Percentiles rank a stretch among this genome's conserved stretches.
Evolutionary conservation across 2,888 invertebrate species (phyloP).

Genomic region (Latrodectus elegans): DNA sequence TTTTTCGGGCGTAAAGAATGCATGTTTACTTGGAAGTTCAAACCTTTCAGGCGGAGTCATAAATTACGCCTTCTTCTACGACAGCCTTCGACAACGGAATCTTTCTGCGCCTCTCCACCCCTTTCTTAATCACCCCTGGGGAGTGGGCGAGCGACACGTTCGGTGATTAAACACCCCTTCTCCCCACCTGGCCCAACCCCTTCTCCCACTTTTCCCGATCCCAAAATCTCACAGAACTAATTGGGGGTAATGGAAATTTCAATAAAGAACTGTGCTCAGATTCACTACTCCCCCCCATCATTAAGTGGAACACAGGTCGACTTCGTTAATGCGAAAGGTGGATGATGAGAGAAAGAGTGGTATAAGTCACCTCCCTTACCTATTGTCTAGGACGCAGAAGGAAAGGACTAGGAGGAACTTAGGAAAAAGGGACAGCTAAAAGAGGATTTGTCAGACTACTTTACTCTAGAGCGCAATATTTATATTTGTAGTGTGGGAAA

Average conservation of each 20-base stretch:
- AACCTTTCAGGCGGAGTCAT: constrained; percentile 21
- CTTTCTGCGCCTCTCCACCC: constrained; percentile 12
- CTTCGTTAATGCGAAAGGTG: constrained; percentile 30
- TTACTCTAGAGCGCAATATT: too few species aligned
- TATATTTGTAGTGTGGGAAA: too few species aligned
- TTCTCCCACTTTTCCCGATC: not conserved
- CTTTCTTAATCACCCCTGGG: constrained; percentile 1
- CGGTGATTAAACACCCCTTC: constrained; percentile 33
- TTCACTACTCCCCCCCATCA: constrained; percentile 27
- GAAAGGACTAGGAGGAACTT: not conserved
- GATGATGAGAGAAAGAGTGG: not conserved
- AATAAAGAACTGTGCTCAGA: constrained; percentile 40
- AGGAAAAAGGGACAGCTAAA: not conserved
- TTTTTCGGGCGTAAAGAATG: not conserved
- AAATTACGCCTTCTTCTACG: constrained; percentile 25
- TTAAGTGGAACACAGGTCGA: constrained; percentile 38
- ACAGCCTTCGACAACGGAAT: constrained; percentile 8
- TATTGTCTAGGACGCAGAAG: not conserved
- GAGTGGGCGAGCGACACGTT: constrained; percentile 12
- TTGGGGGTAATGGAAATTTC: constrained; percentile 64
- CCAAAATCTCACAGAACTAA: constrained; percentile 48
- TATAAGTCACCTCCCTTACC: not conserved
- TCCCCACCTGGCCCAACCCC: not conserved
- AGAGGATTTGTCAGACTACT: too few species aligned
- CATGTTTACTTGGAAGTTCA: constrained; percentile 37